Evolutionary conservation across 1,140 invertebrate species (phyloP).

Genomic region (Sycophaga agraensis): DNA sequence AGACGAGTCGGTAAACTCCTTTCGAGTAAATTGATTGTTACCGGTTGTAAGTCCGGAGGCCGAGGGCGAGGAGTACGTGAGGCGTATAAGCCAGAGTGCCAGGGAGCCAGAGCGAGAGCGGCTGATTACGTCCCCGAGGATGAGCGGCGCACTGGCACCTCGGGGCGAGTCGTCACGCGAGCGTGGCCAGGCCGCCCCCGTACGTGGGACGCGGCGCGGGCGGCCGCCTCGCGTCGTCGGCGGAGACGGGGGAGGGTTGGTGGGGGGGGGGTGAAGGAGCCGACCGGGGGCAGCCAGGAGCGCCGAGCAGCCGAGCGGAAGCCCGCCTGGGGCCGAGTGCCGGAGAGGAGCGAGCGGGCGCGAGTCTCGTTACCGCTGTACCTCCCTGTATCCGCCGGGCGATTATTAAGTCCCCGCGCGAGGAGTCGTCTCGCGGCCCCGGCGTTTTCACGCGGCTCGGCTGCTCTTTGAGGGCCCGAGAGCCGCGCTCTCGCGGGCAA

Average conservation of each 20-base stretch:
- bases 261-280: too few relatives aligned
- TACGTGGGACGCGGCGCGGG: too few relatives aligned
- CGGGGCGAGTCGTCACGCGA: not conserved
- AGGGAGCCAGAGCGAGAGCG: conserved; percentile 19
- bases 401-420: too few relatives aligned
- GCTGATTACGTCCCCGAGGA: conserved; percentile 28
- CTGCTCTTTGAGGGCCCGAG: too few relatives aligned
- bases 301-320: not conserved
- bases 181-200: not conserved
- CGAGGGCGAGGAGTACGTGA: conserved; percentile 21
- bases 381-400: too few relatives aligned
- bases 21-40: conserved; percentile 29
- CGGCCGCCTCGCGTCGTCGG: too few relatives aligned
- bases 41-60: conserved; percentile 21
- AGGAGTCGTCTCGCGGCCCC: not conserved
- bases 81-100: conserved; percentile 20
- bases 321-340: not conserved
- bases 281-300: too few relatives aligned
- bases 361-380: too few relatives aligned
- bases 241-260: too few relatives aligned
- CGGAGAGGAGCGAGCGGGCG: not conserved
- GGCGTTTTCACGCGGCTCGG: too few relatives aligned
- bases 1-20: conserved; percentile 23
- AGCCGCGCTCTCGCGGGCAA: too few relatives aligned
- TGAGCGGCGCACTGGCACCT: not conserved